Evolutionary conservation across 2,797 vertebrate genomes (phyloP), one percentile per base, ranked within the genome.

Genomic region (Chiroxiphia lanceolata): DNA sequence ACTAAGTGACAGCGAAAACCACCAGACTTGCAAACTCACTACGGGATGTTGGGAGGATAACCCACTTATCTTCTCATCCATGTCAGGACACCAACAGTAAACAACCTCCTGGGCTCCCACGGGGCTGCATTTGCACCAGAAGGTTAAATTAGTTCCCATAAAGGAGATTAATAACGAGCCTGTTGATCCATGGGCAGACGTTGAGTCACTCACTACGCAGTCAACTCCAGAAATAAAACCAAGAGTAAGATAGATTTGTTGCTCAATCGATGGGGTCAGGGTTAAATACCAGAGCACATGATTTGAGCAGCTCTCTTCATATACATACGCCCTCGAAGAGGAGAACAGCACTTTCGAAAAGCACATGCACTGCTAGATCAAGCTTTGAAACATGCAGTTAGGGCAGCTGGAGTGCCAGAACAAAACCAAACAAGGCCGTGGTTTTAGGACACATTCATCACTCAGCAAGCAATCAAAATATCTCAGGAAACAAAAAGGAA

Each of bases 311-410:
- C 67, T 53, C 33, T 64, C 44, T 67, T 70, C 80, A 56, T 6
- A 48, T 6, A 34, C 59, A n/a, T 2, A 44, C 0, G 16, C 48
- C 54, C 44, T 86, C 47, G 1, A 25, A 79, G 56, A 77, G 54
- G 23, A 81, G 53, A 47, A 26, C n/a, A 79, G 87, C 72, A 64
- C 34, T 89, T 90, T 79, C 80, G 76, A 83, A 86, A 38, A 87
- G 90, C 56, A 68, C 51, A 60, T 13, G 9, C 81, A 68, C 78
- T 53, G 74, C 44, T 76, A 61, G 36, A 71, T 29, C 64, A 76
- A 79, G 85, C 19, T 3, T 59, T 36, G 61, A 87, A 74, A 76
- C 95, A 81, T 96, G 96, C 96, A 91, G 90, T 78, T 68, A 94
- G 69, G 38, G 83, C 75, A 34, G 53, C 51, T 13, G 76, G 47